These are phyloP conservation scores for Anadara kagoshimensis DNA, from an alignment of 1,140 invertebrate genomes.

Conservation along the genomic window DNA sequence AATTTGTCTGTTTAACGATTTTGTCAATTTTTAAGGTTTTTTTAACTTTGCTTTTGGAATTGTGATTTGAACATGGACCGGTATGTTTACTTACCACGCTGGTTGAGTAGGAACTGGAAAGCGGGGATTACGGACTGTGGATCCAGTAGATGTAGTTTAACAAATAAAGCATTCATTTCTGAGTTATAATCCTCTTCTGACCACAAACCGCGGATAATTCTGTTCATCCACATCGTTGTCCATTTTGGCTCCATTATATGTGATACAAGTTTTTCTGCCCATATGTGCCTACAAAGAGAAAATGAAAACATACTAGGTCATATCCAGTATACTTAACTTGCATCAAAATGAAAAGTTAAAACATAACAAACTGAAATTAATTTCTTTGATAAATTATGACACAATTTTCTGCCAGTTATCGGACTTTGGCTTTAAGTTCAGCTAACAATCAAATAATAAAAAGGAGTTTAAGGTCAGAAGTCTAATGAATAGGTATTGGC, in stretches of 20 bases:
- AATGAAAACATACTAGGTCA: neutral
- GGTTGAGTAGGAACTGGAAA: conserved; percentile 61
- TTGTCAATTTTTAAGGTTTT: too few relatives aligned
- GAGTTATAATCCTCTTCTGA: conserved; percentile 63
- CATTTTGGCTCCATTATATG: conserved; percentile 62
- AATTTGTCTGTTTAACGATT: too few relatives aligned
- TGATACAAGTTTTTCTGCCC: conserved; percentile 62
- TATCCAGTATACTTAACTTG: too few relatives aligned
- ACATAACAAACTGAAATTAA: neutral
- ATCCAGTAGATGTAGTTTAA: conserved; percentile 70
- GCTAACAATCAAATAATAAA: too few relatives aligned
- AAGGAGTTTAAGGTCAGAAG: too few relatives aligned
- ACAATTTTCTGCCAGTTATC: too few relatives aligned
- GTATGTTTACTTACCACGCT: conserved; percentile 61
- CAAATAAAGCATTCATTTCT: conserved; percentile 70
- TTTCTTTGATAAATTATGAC: neutral
- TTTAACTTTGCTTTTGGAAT: too few relatives aligned
- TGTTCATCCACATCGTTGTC: conserved; percentile 52
- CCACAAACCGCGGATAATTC: conserved; percentile 59
- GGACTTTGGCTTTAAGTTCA: too few relatives aligned
- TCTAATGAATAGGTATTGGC: too few relatives aligned
- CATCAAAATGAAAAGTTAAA: neutral
- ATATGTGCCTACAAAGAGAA: conserved; percentile 48
- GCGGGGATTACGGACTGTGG: conserved; percentile 68
- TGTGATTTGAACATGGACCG: too few relatives aligned